A percentile compares a stretch with the other conserved stretches of the same genome.
Evolutionary conservation across 37 sponge, comb jelly and placozoan genomes (phyloP).

Genomic region (Crambe crambe): DNA sequence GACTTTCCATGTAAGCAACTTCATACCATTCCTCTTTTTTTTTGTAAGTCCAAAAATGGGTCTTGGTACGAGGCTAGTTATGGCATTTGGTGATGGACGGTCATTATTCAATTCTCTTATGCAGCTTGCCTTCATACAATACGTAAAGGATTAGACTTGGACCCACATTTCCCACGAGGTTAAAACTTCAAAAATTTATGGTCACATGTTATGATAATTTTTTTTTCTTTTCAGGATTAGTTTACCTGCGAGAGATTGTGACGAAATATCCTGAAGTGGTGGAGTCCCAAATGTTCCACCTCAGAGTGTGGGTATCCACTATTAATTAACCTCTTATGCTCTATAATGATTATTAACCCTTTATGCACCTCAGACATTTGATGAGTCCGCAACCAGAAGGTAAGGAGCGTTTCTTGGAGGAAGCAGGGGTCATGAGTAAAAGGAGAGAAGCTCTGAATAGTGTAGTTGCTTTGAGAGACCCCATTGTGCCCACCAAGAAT

Average conservation of each 20-base stretch:
- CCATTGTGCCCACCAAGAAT: constrained; percentile 40
- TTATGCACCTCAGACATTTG: constrained; percentile 18
- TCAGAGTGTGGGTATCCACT: constrained; percentile 16
- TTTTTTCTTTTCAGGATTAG: constrained; percentile 31
- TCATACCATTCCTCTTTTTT: neutral
- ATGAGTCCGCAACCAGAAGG: constrained; percentile 39
- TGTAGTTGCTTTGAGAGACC: constrained; percentile 21
- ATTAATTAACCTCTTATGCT: neutral
- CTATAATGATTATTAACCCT: neutral
- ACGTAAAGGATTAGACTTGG: constrained; percentile 17
- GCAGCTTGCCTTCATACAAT: constrained; percentile 57
- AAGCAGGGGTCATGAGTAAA: constrained; percentile 24
- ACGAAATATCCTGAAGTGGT: constrained; percentile 17
- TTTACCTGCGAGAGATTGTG: constrained; percentile 30
- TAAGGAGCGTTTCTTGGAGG: constrained; percentile 17
- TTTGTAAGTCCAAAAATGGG: neutral
- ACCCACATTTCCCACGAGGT: constrained; percentile 60
- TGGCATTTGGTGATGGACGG: no score
- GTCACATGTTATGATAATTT: neutral
- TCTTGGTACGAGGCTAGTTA: no score
- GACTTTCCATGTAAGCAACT: constrained; percentile 41
- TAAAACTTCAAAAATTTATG: neutral
- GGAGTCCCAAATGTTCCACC: neutral
- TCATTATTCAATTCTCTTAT: neutral
- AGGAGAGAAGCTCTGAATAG: constrained; percentile 6